Base-by-base conservation (phyloP, 2,888 invertebrate genomes). In the Schizaphis graminum region DNA sequence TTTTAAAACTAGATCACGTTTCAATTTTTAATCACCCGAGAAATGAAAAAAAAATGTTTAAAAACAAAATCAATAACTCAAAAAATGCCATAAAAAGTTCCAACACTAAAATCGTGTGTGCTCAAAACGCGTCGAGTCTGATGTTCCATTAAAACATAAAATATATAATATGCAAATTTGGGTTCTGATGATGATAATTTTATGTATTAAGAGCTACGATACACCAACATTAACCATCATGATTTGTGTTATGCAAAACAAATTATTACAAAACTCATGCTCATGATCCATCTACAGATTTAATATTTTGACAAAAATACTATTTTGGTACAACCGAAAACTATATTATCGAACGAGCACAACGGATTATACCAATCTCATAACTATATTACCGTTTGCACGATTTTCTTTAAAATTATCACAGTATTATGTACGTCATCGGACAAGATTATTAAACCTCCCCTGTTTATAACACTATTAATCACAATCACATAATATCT, bases 41-140 rank as follows among this genome's bases (percentile, higher is more conserved):
- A 24, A 24, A 47, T 35, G 91, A 67, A 91, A 67, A 91, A 67
- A 77, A 77, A 77, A 77, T 67, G 35, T 77, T 77, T 77, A 35
- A 77, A 77, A 77, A 77, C 77, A 77, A 35, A 35, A 77, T 77
- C 77, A 35, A 77, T 77, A 77, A 77, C 77, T 77, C 35, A 21
- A 24, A 77, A 77, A 77, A 77, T 8, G 35, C 3, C 35, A 77
- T 35, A 77, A 77, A 77, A 77, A 35, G 35, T 35, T 21, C 35
- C 35, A 35, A 2, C 7, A 35, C 16, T 67, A 67, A n/a, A n/a
- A 67, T 35, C 35, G 35, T 21, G 35, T 77, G 77, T 77, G n/a
- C n/a, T 67, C 67, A 16, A n/a, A 67, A 67, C n/a, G 24, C 21
- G 21, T 77, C 35, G 0, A 77, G 77, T 41, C 35, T 35, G n/a